These are phyloP conservation scores for Rhinogobio ventralis DNA, from an alignment of 2,797 vertebrate genomes.

Conservation along the genomic window DNA sequence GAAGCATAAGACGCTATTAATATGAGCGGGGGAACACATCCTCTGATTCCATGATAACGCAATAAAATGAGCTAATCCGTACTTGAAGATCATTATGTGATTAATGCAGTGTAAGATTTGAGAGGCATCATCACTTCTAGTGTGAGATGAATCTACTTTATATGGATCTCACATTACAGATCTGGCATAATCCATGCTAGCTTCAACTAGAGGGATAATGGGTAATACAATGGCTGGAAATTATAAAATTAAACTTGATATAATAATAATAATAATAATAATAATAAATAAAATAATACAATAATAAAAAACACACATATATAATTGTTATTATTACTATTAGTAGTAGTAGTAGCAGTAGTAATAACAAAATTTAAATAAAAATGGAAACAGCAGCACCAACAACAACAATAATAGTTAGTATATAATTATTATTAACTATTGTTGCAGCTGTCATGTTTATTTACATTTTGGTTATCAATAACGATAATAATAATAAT, in stretches of 20 bases:
- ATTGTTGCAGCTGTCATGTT: no score
- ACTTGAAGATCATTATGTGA: conserved; percentile 27
- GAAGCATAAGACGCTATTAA: conserved; percentile 41
- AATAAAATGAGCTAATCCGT: conserved; percentile 13
- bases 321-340: no score
- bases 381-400: background rate
- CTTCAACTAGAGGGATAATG: background rate
- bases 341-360: no score
- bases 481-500: no score
- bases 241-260: background rate
- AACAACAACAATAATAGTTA: background rate
- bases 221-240: background rate
- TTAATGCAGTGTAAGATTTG: conserved; percentile 28
- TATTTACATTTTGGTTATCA: no score
- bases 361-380: background rate
- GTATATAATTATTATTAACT: no score
- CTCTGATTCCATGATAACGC: conserved; percentile 61
- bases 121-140: conserved; percentile 42
- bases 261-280: background rate
- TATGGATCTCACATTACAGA: background rate
- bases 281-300: background rate
- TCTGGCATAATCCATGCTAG: conserved; percentile 9
- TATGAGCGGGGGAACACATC: conserved; percentile 54
- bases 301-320: no score
- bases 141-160: conserved; percentile 36